Evolutionary conservation across 2,797 vertebrate species (phyloP).

Genomic region (Chrosomus eos): DNA sequence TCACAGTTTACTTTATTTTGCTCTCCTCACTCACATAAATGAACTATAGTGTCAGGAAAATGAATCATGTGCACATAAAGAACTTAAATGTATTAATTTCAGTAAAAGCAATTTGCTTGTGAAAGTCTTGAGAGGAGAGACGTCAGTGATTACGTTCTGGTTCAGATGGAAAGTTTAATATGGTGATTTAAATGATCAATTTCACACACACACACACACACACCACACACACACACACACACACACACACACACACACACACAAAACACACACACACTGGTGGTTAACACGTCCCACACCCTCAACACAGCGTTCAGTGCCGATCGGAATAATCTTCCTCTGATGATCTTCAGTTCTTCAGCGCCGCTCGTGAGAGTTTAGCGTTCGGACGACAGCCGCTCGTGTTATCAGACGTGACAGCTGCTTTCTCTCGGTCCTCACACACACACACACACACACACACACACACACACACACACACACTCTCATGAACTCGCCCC

Average conservation of each 20-base stretch:
- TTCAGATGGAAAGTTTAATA: background rate
- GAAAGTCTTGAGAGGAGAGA: background rate
- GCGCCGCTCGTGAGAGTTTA: background rate
- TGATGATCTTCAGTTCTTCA: background rate
- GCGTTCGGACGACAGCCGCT: background rate
- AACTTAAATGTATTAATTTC: background rate
- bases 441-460: background rate
- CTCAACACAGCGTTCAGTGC: background rate
- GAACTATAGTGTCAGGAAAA: too few relatives aligned
- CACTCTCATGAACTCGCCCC: slow-evolving; percentile 32
- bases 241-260: too few relatives aligned
- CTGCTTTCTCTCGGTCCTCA: slow-evolving; percentile 3
- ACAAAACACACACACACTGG: background rate
- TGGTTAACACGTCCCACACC: slow-evolving; percentile 22
- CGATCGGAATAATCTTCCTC: background rate
- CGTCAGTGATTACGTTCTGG: background rate
- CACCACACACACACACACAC: background rate
- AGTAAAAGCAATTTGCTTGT: background rate
- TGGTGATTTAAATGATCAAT: background rate
- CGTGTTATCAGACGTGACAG: background rate
- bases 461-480: slow-evolving; percentile 18
- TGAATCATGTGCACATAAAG: background rate
- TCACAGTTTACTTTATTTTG: too few relatives aligned
- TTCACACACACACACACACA: too few relatives aligned
- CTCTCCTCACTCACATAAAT: too few relatives aligned